Base-by-base conservation (phyloP, 2,888 invertebrate species). In the Dromius quadrimaculatus region DNA sequence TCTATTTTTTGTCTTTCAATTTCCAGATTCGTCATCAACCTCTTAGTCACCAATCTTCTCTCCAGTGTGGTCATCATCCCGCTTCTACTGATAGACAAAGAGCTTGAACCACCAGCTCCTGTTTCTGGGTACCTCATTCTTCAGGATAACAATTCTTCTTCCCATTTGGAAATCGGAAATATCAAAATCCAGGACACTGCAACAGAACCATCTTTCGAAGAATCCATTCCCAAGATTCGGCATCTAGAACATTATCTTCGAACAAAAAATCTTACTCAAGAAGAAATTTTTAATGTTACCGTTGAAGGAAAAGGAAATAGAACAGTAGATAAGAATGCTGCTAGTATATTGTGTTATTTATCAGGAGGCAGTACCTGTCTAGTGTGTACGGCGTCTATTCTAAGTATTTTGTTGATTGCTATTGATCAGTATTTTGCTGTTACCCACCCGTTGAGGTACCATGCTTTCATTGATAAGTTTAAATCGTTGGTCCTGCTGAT, bases 371-470 rank as follows among this genome's bases (percentile, higher is more conserved):
- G 87, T 74, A 88, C 90, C 34, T 87, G 86, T 61, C 81, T 86
- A 63, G 82, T 86, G 20, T 86, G 85, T 65, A 84, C 87, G 0
- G 87, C 88, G 0, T 88, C 88, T 57, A 86, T 89, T 45, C 82
- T 89, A 68, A 87, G 89, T 61, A 85, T 89, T 3, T 82, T 89
- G 4, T 81, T 89, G 34, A 89, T 90, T 74, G 88, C 87, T 5
- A 79, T 89, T 65, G 89, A 90, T 77, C 87, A 89, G 75, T 89
- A 89, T 78, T 87, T 87, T 74, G 90, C 89, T 0, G 88, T 90
- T 6, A 86, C 89, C 45, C 88, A 88, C 72, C 89, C 89, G 0
- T 79, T 90, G 34, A 84, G 88, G 38, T 90, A 90, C 77, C 87
- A 88, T 72, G 85, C 86, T 71, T 83, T 84, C 71, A 84, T 87